Conservation (phyloP, 2,113 vertebrate species). For the Ailuropoda melanoleuca region DNA sequence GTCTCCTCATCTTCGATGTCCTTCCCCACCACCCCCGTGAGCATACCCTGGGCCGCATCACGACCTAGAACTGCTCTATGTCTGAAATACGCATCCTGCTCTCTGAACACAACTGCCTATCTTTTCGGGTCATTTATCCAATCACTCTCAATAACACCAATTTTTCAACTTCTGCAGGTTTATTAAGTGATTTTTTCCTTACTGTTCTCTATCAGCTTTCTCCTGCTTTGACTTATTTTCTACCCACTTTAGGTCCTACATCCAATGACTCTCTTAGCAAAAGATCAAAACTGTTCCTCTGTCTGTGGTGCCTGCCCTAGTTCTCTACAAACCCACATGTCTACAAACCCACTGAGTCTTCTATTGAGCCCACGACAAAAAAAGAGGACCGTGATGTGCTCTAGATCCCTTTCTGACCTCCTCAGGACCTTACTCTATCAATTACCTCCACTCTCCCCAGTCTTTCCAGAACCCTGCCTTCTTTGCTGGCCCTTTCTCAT, state of each 20-base stretch:
- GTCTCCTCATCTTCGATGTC: background rate
- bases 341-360: background rate
- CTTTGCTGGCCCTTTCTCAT: background rate
- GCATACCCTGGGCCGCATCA: no score
- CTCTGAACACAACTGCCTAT: background rate
- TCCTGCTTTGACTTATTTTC: background rate
- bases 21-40: accelerated
- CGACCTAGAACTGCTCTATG: background rate
- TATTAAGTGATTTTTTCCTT: background rate
- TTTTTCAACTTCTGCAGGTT: background rate
- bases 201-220: background rate
- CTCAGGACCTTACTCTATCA: background rate
- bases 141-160: background rate
- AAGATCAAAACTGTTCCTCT: background rate
- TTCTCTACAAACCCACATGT: background rate
- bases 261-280: background rate
- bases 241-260: background rate
- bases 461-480: background rate
- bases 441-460: background rate
- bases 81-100: background rate
- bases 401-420: background rate
- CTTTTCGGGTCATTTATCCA: background rate
- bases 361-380: background rate
- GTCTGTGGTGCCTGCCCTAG: background rate
- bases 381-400: background rate